Base-by-base conservation (phyloP, 2,797 vertebrate species). In the Thalassophryne amazonica region DNA sequence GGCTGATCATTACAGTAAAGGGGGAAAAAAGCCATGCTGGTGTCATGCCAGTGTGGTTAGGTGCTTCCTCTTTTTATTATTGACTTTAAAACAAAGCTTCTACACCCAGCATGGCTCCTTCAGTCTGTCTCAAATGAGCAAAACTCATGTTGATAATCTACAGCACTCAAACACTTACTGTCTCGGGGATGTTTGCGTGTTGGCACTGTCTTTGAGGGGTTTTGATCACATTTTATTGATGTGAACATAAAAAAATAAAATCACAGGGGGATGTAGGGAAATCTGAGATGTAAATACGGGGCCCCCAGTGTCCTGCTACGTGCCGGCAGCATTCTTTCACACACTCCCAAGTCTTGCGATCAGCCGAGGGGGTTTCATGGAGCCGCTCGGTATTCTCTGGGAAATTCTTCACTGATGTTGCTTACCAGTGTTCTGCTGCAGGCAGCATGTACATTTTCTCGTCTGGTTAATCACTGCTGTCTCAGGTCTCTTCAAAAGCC, bases 301-400 rank as follows among this genome's bases (percentile, higher is more conserved):
- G 69, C 69, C 84, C 67, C 63, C 7, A 23, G 53, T 68, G 78
- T 73, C 73, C 53, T 36, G 46, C 62, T 50, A 28, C 60, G 69
- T 70, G 73, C 63, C 34, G 35, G 14, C 65, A 80, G 77, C 85
- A 88, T 90, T 90, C 86, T 87, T 90, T 88, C 85, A 86, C 86
- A 89, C 77, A 82, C 74, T 81, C 53, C n/a, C 65, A 72, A 36
- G 60, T 81, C 78, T 83, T 49, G 77, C 56, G 80, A 78, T 71
- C 64, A 54, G 67, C 51, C 55, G 63, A 62, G 53, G 77, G 42
- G 60, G 73, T 80, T 75, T 77, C 69, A 76, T 40, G 7, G 9
- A 62, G 55, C 59, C 57, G 63, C 62, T 49, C n/a, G 27, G 73
- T 80, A 77, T 66, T 83, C 70, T 53, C 60, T 84, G 80, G 78